Evolutionary conservation across 1,140 invertebrate species (phyloP).

Genomic region (Phortica variegata): DNA sequence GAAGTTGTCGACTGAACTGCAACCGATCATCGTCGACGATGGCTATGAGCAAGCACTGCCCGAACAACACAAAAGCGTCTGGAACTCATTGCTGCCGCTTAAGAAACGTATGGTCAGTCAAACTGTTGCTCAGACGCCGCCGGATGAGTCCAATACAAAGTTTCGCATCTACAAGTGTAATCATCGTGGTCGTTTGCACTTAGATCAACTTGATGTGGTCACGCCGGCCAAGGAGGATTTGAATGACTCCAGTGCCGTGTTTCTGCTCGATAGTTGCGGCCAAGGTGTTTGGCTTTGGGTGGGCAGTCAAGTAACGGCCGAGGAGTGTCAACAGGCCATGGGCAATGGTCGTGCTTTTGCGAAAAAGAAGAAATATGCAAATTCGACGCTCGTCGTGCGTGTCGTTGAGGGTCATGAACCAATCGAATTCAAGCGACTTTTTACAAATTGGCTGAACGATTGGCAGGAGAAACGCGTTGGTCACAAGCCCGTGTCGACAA

Average conservation of each 20-base stretch:
- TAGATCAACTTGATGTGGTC: slow-evolving; percentile 84
- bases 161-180: slow-evolving; percentile 71
- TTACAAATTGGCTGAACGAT: slow-evolving; percentile 72
- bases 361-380: slow-evolving; percentile 81
- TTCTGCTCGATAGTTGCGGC: slow-evolving; percentile 82
- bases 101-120: slow-evolving; percentile 65
- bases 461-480: slow-evolving; percentile 48
- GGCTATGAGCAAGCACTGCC: slow-evolving; percentile 78
- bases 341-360: slow-evolving; percentile 86
- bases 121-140: slow-evolving; percentile 47
- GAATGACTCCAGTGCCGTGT: slow-evolving; percentile 64
- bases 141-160: slow-evolving; percentile 47
- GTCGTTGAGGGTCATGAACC: slow-evolving; percentile 82
- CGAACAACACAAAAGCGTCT: slow-evolving; percentile 64
- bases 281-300: slow-evolving; percentile 93
- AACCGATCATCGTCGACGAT: slow-evolving; percentile 78
- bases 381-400: slow-evolving; percentile 72
- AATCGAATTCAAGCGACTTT: slow-evolving; percentile 80
- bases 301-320: slow-evolving; percentile 69
- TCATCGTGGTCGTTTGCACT: slow-evolving; percentile 77
- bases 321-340: slow-evolving; percentile 74
- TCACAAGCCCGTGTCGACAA: slow-evolving; percentile 42
- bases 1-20: slow-evolving; percentile 55
- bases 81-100: slow-evolving; percentile 71
- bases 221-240: slow-evolving; percentile 80